Percentiles rank a stretch among this genome's conserved stretches.
Evolutionary conservation across 2,888 invertebrate species (phyloP).

Genomic region (Drosophila meridiana): DNA sequence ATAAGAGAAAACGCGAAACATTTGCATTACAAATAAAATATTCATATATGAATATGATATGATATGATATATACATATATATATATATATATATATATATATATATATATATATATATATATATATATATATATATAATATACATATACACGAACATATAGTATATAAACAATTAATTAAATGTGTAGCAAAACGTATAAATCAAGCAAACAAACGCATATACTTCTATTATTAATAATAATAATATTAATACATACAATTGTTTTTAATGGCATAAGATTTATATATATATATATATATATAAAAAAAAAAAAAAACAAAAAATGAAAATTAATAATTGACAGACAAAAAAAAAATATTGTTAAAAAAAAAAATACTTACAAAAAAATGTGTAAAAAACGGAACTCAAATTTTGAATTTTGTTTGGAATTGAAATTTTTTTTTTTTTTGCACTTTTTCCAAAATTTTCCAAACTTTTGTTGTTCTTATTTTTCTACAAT

Average conservation of each 20-base stretch:
- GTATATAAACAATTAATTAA: slow-evolving; percentile 52
- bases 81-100: too few relatives aligned
- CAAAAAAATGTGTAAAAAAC: slow-evolving; percentile 19
- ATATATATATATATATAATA: slow-evolving; percentile 26
- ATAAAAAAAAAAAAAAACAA: neutral
- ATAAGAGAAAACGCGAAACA: neutral
- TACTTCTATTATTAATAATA: slow-evolving; percentile 45
- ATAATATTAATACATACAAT: slow-evolving; percentile 36
- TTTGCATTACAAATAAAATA: slow-evolving; percentile 38
- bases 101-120: neutral
- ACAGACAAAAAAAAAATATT: slow-evolving; percentile 36
- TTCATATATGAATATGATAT: slow-evolving; percentile 12
- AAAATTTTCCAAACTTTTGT: slow-evolving; percentile 29
- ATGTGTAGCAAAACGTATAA: slow-evolving; percentile 66
- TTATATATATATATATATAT: slow-evolving; percentile 21
- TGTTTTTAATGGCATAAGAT: slow-evolving; percentile 57
- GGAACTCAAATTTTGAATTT: slow-evolving; percentile 38
- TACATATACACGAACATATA: slow-evolving; percentile 44
- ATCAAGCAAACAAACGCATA: slow-evolving; percentile 44
- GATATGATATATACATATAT: neutral
- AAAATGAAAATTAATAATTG: slow-evolving; percentile 9
- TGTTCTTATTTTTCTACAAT: slow-evolving; percentile 46
- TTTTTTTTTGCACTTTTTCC: slow-evolving; percentile 24
- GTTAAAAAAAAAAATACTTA: slow-evolving; percentile 37
- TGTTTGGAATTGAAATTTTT: slow-evolving; percentile 25